phyloP scores from a whole-genome alignment of 2,113 vertebrate species.

The Henicopernis longicauda region DNA sequence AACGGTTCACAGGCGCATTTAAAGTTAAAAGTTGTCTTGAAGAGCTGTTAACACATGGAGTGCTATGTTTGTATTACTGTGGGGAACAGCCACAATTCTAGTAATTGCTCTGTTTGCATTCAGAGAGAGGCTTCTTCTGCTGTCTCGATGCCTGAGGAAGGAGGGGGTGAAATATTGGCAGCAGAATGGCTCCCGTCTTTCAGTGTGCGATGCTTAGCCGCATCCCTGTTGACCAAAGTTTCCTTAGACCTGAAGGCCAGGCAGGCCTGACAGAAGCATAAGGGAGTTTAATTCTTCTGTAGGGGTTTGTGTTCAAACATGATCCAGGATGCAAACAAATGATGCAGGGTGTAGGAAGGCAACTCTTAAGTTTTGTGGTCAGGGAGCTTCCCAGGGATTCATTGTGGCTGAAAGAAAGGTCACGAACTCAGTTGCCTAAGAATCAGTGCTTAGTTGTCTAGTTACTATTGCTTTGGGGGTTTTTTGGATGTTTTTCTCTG shows the following conservation, averaged over 20 bases:
- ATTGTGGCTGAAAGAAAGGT: neutral
- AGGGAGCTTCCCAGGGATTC: neutral
- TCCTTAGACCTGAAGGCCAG: neutral
- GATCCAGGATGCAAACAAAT: neutral
- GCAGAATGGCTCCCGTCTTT: neutral
- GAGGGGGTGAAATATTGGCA: no score
- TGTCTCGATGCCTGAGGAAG: neutral
- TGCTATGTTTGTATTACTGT: neutral
- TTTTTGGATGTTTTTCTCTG: fast-evolving
- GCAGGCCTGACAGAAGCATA: neutral
- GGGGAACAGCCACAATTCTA: neutral
- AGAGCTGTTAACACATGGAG: neutral
- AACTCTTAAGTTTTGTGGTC: neutral
- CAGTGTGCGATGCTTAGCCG: fast-evolving
- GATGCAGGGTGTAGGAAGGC: neutral
- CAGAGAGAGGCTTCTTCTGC: neutral
- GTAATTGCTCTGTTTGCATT: neutral
- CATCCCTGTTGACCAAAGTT: neutral
- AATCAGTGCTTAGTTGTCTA: neutral
- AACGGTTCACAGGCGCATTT: neutral
- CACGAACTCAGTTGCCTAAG: neutral
- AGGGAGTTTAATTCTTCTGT: neutral
- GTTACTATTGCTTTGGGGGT: fast-evolving
- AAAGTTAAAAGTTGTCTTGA: neutral
- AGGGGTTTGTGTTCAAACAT: neutral